Evolutionary conservation across 2,113 vertebrate genomes (phyloP).

Genomic region (Eira barbara): DNA sequence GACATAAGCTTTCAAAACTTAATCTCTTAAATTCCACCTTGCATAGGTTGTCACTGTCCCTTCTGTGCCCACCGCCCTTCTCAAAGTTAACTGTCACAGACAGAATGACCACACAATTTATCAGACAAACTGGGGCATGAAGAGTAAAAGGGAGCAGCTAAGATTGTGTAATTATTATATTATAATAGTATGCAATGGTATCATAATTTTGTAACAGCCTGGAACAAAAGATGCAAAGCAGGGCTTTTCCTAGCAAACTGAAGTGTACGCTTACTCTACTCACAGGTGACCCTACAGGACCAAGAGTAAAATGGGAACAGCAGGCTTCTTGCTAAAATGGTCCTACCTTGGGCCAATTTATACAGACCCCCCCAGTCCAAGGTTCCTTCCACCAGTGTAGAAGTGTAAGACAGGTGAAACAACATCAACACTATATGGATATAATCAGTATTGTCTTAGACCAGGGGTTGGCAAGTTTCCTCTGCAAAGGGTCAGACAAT

Average conservation of each 20-base stretch:
- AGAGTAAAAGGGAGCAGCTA: not conserved
- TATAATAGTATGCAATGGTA: not conserved
- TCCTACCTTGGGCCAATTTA: not conserved
- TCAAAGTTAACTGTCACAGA: not conserved
- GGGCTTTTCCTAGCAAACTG: not conserved
- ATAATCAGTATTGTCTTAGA: not conserved
- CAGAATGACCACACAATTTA: not conserved
- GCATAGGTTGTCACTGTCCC: not conserved
- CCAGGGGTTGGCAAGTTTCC: not conserved
- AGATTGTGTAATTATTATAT: not conserved
- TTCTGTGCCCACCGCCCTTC: not conserved
- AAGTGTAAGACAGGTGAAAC: not conserved
- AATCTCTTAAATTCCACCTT: slow-evolving; percentile 6
- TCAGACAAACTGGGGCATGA: not conserved
- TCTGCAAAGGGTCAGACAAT: not conserved
- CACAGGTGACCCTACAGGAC: not conserved
- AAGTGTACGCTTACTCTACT: not conserved
- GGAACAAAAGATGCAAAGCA: not conserved
- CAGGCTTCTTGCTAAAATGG: not conserved
- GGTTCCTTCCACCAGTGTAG: not conserved
- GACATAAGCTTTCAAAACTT: not conserved
- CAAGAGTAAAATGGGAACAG: not conserved
- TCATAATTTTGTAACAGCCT: not conserved
- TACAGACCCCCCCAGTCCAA: not conserved
- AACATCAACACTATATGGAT: not conserved